Evolutionary conservation across 2,888 invertebrate genomes (phyloP), one percentile per base, ranked within the genome.

Genomic region (Pachydiplax longipennis): DNA sequence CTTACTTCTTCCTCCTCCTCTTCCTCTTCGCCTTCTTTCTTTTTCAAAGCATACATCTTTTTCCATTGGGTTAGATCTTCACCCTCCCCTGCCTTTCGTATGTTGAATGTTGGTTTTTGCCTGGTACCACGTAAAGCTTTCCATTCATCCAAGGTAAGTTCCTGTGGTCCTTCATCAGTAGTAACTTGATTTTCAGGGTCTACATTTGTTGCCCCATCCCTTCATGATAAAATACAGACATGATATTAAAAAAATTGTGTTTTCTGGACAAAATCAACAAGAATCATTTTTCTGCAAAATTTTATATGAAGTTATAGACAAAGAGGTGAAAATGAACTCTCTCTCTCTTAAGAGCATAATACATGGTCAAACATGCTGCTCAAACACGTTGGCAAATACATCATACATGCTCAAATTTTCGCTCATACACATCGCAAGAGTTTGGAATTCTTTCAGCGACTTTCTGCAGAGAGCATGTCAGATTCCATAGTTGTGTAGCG

Each of bases 61-160:
- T 98, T 98, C 98, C 98, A 99, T 94, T 98, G 98, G 91, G 96
- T 96, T 90, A 96, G 95, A 94, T 98, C 98, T 93, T 98, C 98
- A 81, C 99, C 99, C 94, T 99, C 99, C 48, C 98, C 98, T 91
- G 99, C 97, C 94, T 98, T 98, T 91, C 99, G 97, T 93, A 98
- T 94, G 94, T 99, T 99, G 94, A 97, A 99, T 92, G 97, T 97
- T 90, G 98, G 98, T 94, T 98, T 97, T 91, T 96, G 96, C 92
- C 98, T 96, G 91, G 96, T 96, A 93, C 96, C 96, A 93, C 97
- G 97, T 93, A 97, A 95, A 91, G 98, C 98, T 94, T 98, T 98
- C 96, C 98, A 99, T 95, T 99, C 99, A 93, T 99, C 99, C 92
- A 99, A 95, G 65, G 99, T 99, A 94, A 99, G 95, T 95, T 97